A percentile compares a stretch with the other conserved stretches of the same genome.
Conservation (phyloP, 2,113 vertebrate genomes). For the Thalassarche chlororhynchos region DNA sequence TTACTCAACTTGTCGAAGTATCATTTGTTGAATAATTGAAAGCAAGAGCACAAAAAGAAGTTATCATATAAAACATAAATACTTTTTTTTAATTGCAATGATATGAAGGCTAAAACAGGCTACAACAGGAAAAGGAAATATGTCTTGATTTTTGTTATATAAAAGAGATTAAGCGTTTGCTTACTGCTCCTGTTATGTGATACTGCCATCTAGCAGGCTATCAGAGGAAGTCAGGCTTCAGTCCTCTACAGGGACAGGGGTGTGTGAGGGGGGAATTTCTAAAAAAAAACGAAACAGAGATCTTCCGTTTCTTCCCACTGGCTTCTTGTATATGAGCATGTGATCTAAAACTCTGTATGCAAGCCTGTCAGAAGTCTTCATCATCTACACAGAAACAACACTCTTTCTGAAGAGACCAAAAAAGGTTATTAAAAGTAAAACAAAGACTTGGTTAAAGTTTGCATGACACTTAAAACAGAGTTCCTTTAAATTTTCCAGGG, state of each 20-base stretch:
- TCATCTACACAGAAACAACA: neutral
- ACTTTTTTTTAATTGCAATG: neutral
- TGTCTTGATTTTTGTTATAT: neutral
- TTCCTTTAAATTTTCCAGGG: neutral
- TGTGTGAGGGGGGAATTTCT: neutral
- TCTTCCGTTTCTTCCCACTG: neutral
- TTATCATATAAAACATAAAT: neutral
- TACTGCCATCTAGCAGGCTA: conserved; percentile 14
- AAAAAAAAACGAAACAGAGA: neutral
- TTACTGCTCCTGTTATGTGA: neutral
- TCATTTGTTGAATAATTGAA: neutral
- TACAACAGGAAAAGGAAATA: neutral
- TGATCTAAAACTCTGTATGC: neutral
- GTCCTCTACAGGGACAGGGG: neutral
- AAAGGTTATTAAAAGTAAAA: neutral
- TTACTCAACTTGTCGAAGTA: neutral
- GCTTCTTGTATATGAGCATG: neutral
- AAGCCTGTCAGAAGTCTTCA: neutral
- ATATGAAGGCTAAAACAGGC: neutral
- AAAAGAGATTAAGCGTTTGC: neutral
- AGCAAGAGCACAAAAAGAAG: neutral
- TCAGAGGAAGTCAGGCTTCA: neutral
- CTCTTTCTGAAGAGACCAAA: neutral
- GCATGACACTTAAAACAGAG: neutral
- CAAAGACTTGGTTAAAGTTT: neutral